phyloP scores from a whole-genome alignment of 2,113 vertebrate genomes.

The Edolisoma coerulescens region DNA sequence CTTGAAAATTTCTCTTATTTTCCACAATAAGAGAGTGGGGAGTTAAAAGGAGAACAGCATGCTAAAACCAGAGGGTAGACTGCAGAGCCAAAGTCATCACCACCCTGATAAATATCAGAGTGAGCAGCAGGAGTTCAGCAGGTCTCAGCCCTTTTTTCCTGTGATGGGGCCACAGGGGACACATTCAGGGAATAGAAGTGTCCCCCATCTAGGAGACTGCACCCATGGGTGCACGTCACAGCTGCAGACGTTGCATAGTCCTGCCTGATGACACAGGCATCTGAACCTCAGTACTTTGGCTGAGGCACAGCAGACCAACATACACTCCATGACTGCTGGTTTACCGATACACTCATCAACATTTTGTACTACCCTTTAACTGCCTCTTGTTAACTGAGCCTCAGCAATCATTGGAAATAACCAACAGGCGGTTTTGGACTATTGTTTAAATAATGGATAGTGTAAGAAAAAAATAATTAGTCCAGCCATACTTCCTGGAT shows the following conservation, averaged over 20 bases:
- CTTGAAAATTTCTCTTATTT: background rate
- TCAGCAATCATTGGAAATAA: background rate
- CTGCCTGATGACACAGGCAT: background rate
- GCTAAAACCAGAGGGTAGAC: background rate
- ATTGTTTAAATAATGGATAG: background rate
- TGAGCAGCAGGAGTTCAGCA: background rate
- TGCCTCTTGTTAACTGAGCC: background rate
- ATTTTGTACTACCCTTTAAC: background rate
- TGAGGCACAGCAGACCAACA: background rate
- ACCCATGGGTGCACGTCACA: background rate
- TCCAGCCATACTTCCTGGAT: background rate
- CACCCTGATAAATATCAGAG: background rate
- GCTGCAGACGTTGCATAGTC: background rate
- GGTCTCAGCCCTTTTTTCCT: background rate
- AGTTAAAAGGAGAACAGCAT: background rate
- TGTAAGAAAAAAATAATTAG: background rate
- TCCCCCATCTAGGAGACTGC: background rate
- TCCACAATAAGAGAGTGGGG: background rate
- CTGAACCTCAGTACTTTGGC: background rate
- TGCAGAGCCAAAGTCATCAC: background rate
- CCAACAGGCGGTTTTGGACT: background rate
- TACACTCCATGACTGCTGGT: background rate
- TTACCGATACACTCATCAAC: background rate
- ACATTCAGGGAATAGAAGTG: accelerated
- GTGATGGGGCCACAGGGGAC: background rate